Conservation (phyloP, 2,888 invertebrate species). For the Crematogaster levior region DNA sequence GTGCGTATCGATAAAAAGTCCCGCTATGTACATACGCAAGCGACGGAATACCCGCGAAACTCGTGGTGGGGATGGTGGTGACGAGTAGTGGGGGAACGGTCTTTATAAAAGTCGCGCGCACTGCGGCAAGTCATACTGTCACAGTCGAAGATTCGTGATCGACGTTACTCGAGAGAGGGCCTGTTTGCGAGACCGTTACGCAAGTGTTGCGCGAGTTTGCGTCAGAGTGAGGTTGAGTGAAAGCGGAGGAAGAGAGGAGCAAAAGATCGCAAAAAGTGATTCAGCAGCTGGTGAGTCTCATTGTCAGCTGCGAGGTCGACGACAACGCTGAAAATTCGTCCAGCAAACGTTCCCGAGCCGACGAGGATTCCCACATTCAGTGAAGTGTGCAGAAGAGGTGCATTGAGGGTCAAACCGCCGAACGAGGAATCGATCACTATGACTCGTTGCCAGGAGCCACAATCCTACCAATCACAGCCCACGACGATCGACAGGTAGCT, state of each 20-base stretch:
- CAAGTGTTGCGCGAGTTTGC: constrained; percentile 58
- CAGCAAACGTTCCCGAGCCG: constrained; percentile 34
- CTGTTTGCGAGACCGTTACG: background rate
- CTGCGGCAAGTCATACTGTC: constrained; percentile 48
- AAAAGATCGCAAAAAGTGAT: constrained; percentile 13
- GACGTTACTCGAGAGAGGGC: background rate
- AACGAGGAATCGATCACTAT: constrained; percentile 67
- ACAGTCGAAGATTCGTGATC: background rate
- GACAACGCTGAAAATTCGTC: constrained; percentile 2
- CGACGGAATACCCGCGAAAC: constrained; percentile 64
- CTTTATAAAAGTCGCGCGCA: constrained; percentile 57
- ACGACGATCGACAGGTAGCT: constrained; percentile 75
- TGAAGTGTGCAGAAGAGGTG: constrained; percentile 75
- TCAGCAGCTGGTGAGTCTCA: constrained; percentile 19
- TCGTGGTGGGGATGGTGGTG: background rate
- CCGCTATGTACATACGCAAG: constrained; percentile 27
- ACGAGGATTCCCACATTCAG: constrained; percentile 78
- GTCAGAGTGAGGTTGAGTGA: constrained; percentile 5
- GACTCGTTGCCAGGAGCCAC: constrained; percentile 75
- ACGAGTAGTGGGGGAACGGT: constrained; percentile 25
- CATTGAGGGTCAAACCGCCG: constrained; percentile 6
- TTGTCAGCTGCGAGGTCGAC: background rate
- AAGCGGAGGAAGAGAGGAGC: background rate
- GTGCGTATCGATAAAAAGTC: constrained; percentile 62
- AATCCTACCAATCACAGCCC: constrained; percentile 62